Evolutionary conservation across 2,113 vertebrate species (phyloP).

Genomic region (Cottus gobio): DNA sequence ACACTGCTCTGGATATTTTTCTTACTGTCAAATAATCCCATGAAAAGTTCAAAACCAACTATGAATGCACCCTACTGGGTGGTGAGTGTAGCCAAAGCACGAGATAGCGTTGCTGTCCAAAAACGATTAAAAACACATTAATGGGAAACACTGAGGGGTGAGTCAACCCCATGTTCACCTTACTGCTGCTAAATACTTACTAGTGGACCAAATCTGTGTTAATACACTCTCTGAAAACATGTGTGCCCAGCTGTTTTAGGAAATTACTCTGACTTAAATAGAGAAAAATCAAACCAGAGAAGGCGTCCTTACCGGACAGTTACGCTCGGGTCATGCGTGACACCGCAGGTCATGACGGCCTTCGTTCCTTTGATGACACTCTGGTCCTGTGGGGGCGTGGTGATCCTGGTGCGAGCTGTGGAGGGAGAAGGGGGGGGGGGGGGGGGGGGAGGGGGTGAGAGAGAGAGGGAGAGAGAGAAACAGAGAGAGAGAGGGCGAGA

Average conservation of each 20-base stretch:
- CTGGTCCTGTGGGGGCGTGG: slow-evolving; percentile 91
- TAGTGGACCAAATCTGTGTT: not conserved
- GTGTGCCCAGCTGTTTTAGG: no score
- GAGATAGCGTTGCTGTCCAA: not conserved
- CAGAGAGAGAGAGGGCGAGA: slow-evolving; percentile 15
- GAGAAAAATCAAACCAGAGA: no score
- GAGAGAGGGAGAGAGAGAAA: not conserved
- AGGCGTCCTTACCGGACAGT: slow-evolving; percentile 84
- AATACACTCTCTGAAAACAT: not conserved
- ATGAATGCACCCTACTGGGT: not conserved
- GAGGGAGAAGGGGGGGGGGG: no score
- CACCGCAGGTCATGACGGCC: slow-evolving; percentile 92
- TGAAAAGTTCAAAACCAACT: slow-evolving; percentile 10
- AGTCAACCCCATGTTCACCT: not conserved
- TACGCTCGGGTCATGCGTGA: slow-evolving; percentile 93
- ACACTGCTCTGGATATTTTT: not conserved
- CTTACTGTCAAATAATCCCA: not conserved
- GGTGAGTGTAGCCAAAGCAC: not conserved
- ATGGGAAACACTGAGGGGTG: not conserved
- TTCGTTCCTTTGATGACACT: slow-evolving; percentile 99
- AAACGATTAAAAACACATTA: slow-evolving; percentile 11
- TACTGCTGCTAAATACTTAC: not conserved
- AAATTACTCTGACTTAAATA: no score
- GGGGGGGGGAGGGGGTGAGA: not conserved
- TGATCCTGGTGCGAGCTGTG: slow-evolving; percentile 93